These are phyloP conservation scores for Sebastolobus altivelis DNA, from an alignment of 2,797 vertebrate genomes.

Conservation along the genomic window DNA sequence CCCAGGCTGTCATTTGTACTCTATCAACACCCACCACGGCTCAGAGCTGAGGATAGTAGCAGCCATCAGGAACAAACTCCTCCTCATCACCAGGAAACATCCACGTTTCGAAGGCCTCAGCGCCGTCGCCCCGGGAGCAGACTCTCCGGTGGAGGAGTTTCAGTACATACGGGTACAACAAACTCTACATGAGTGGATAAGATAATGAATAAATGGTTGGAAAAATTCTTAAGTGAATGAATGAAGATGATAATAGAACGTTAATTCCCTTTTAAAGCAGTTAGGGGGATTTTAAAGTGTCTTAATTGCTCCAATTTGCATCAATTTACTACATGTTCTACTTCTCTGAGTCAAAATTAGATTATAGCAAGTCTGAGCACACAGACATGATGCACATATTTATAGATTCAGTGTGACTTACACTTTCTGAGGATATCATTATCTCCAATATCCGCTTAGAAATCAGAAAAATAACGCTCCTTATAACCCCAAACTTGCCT, in stretches of 20 bases:
- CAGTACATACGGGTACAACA: slow-evolving; percentile 93
- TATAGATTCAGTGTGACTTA: background rate
- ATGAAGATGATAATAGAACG: background rate
- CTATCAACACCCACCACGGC: slow-evolving; percentile 96
- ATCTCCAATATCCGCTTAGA: background rate
- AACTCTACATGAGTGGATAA: background rate
- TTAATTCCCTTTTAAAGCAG: background rate
- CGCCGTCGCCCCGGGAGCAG: slow-evolving; percentile 74
- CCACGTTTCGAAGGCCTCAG: slow-evolving; percentile 76
- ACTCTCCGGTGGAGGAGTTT: slow-evolving; percentile 96
- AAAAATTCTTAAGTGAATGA: background rate
- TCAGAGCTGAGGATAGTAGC: slow-evolving; percentile 93
- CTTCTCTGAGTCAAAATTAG: background rate
- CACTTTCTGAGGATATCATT: background rate
- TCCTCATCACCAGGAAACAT: slow-evolving; percentile 94
- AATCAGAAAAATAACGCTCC: background rate
- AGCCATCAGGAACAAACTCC: slow-evolving; percentile 97
- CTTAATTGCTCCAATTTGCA: background rate
- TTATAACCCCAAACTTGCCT: background rate
- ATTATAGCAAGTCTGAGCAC: background rate
- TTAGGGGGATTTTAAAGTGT: background rate
- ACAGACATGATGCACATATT: background rate
- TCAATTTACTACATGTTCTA: background rate
- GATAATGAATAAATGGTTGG: background rate
- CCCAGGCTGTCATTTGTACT: slow-evolving; percentile 96